Conservation (phyloP, 2,888 invertebrate species). For the Boloria selene region DNA sequence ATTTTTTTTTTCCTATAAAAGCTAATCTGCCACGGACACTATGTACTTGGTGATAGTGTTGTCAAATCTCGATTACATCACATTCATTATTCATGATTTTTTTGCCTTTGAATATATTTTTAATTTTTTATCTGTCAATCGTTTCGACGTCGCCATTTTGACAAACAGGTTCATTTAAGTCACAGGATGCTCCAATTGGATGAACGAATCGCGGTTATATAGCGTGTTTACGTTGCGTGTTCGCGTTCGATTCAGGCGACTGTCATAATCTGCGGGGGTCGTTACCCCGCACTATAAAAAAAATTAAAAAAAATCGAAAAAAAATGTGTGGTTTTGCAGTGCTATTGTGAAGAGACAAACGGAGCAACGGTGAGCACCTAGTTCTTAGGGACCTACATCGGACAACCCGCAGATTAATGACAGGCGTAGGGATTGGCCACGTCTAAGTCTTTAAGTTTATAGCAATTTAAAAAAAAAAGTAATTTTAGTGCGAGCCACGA, state of each 20-base stretch:
- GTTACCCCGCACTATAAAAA: conserved; percentile 38
- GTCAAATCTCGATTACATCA: not conserved
- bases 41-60: conserved; percentile 36
- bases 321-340: conserved; percentile 48
- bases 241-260: conserved; percentile 45
- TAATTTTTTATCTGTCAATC: not conserved
- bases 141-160: conserved; percentile 18
- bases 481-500: not conserved
- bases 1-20: conserved; percentile 22
- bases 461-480: not conserved
- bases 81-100: not conserved
- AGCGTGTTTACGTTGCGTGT: conserved; percentile 3
- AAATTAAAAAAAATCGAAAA: conserved; percentile 18
- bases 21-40: conserved; percentile 53
- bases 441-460: not conserved
- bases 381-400: conserved; percentile 48
- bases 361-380: conserved; percentile 45
- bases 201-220: not conserved
- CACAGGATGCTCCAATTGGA: not conserved
- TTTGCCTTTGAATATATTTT: not conserved
- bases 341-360: conserved; percentile 43
- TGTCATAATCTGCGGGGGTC: conserved; percentile 73
- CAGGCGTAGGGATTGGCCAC: conserved; percentile 55
- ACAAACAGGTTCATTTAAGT: not conserved
- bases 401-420: conserved; percentile 69